A percentile compares a stretch with the other conserved stretches of the same genome.
Evolutionary conservation across 2,797 vertebrate species (phyloP).

Genomic region (Acanthurus tractus): DNA sequence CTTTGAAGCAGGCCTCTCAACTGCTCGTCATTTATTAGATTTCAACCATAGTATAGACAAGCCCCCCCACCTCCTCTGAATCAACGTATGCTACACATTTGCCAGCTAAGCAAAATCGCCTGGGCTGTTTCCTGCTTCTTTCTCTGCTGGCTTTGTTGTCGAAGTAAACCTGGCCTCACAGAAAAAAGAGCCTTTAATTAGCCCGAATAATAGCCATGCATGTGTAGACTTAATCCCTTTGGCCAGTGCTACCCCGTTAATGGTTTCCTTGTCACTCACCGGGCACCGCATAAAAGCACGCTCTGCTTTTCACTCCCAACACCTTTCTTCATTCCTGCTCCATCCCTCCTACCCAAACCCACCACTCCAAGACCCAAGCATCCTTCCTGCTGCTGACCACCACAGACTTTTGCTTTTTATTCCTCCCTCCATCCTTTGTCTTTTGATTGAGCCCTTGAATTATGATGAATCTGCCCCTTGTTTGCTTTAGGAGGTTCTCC

Average conservation of each 20-base stretch:
- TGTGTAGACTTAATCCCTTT: constrained; percentile 88
- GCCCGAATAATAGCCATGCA: constrained; percentile 87
- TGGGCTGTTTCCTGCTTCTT: constrained; percentile 83
- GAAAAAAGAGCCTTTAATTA: constrained; percentile 86
- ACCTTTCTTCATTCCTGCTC: constrained; percentile 74
- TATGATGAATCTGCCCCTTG: constrained; percentile 74
- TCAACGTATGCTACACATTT: constrained; percentile 70
- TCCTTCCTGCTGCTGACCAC: constrained; percentile 70
- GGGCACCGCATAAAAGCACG: constrained; percentile 82
- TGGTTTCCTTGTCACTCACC: constrained; percentile 89
- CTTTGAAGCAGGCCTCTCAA: constrained; percentile 31
- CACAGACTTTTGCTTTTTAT: constrained; percentile 65
- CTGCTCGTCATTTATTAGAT: constrained; percentile 47
- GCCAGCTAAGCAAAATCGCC: constrained; percentile 76
- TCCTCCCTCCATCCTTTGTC: constrained; percentile 41
- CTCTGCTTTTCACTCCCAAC: constrained; percentile 83
- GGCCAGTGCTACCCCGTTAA: constrained; percentile 82
- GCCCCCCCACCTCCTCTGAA: constrained; percentile 55
- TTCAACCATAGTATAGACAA: constrained; percentile 39
- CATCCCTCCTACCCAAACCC: constrained; percentile 50
- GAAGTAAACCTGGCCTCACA: constrained; percentile 81
- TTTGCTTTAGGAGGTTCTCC: constrained; percentile 57
- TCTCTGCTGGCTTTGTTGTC: constrained; percentile 82
- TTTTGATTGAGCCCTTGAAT: constrained; percentile 71
- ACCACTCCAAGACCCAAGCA: constrained; percentile 58